Evolutionary conservation across 1,140 invertebrate species (phyloP).

Genomic region (Bicyclus anynana): DNA sequence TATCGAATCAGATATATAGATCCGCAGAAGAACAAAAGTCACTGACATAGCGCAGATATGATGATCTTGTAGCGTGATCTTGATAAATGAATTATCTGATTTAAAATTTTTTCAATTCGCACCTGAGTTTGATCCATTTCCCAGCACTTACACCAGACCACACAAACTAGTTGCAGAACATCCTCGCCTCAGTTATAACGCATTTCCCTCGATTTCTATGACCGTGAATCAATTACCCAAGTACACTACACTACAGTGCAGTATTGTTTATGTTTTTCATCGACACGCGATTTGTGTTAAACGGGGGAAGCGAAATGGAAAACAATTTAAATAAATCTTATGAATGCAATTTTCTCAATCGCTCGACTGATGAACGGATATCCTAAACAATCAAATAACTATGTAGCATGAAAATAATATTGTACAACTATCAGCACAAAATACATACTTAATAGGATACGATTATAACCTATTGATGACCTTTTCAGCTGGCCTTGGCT

Average conservation of each 20-base stretch:
- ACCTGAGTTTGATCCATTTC: background rate
- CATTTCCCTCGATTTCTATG: slow-evolving; percentile 55
- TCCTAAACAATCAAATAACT: slow-evolving; percentile 10
- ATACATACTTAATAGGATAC: too few relatives aligned
- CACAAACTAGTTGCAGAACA: slow-evolving; percentile 8
- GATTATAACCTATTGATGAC: too few relatives aligned
- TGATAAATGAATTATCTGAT: too few relatives aligned
- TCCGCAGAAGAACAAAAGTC: too few relatives aligned
- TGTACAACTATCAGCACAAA: too few relatives aligned
- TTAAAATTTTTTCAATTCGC: too few relatives aligned
- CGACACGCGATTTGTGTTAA: slow-evolving; percentile 9
- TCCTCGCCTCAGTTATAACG: slow-evolving; percentile 11
- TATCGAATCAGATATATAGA: too few relatives aligned
- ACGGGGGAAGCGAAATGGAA: slow-evolving; percentile 10
- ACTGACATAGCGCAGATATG: too few relatives aligned
- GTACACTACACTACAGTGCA: background rate
- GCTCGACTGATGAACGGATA: slow-evolving; percentile 11
- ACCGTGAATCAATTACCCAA: slow-evolving; percentile 36
- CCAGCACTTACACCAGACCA: background rate
- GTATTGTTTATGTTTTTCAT: slow-evolving; percentile 4
- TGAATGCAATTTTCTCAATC: slow-evolving; percentile 1
- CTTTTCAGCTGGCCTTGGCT: too few relatives aligned
- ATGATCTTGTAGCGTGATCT: too few relatives aligned
- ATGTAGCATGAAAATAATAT: background rate
- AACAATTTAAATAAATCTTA: slow-evolving; percentile 14